Conservation (phyloP, 2,113 vertebrate species). For the Paramormyrops kingsleyae region DNA sequence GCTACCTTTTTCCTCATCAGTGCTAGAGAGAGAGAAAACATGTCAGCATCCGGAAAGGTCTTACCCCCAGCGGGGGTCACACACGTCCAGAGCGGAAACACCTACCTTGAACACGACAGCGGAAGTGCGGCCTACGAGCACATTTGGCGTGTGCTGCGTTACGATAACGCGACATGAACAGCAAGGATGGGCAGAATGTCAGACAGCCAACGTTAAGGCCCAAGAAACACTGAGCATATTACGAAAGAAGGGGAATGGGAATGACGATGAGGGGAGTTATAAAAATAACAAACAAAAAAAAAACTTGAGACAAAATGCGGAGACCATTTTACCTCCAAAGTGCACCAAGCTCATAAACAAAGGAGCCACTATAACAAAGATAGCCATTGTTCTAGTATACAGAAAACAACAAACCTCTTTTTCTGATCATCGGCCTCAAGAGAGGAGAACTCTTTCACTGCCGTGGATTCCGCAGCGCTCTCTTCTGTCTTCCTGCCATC, state of each 20-base stretch:
- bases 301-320: slow-evolving; percentile 43
- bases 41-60: slow-evolving; percentile 30
- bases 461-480: slow-evolving; percentile 72
- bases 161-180: slow-evolving; percentile 33
- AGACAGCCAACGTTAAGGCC: slow-evolving; percentile 28
- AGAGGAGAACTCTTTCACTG: slow-evolving; percentile 92
- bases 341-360: slow-evolving; percentile 63
- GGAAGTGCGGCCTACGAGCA: neutral
- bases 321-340: slow-evolving; percentile 59
- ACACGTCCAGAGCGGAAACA: slow-evolving; percentile 3
- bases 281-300: slow-evolving; percentile 22
- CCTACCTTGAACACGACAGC: slow-evolving; percentile 31
- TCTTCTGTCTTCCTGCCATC: slow-evolving; percentile 81
- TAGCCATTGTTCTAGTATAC: slow-evolving; percentile 95
- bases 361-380: slow-evolving; percentile 85
- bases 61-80: neutral
- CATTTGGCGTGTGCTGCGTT: neutral
- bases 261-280: slow-evolving; percentile 29
- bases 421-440: slow-evolving; percentile 97
- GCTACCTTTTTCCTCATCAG: slow-evolving; percentile 70
- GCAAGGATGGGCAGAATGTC: slow-evolving; percentile 30
- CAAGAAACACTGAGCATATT: slow-evolving; percentile 37
- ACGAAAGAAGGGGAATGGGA: slow-evolving; percentile 28
- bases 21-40: slow-evolving; percentile 68
- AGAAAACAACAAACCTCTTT: slow-evolving; percentile 99